Evolutionary conservation across 2,888 invertebrate species (phyloP).

Genomic region (Myathropa florea): DNA sequence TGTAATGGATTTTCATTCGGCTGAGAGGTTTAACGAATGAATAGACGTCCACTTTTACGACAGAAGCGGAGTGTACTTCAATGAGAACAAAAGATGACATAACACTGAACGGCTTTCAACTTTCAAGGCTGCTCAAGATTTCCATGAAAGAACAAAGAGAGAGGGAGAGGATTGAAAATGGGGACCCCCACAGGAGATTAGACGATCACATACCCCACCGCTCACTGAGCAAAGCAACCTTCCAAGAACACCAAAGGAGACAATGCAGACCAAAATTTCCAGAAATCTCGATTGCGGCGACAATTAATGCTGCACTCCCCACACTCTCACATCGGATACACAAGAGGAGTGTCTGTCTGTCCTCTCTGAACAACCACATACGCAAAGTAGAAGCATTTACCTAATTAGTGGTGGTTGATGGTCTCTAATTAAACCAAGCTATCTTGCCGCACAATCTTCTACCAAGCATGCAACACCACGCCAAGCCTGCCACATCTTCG

Average conservation of each 20-base stretch:
- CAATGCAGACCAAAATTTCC: not conserved
- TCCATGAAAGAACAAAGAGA: too few relatives aligned
- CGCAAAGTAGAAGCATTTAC: constrained; percentile 17
- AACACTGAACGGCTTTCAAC: not conserved
- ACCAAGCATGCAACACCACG: too few relatives aligned
- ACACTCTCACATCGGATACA: too few relatives aligned
- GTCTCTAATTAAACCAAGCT: constrained; percentile 35
- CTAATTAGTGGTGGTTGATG: constrained; percentile 28
- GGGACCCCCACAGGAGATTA: too few relatives aligned
- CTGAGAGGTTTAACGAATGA: not conserved
- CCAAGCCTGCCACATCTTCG: constrained; percentile 27
- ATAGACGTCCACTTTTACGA: not conserved
- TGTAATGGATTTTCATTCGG: not conserved
- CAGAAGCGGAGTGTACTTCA: not conserved
- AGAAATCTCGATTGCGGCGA: too few relatives aligned
- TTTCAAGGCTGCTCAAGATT: too few relatives aligned
- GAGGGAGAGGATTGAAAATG: too few relatives aligned
- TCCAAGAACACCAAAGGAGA: not conserved
- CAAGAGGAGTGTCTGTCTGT: too few relatives aligned
- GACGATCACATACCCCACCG: too few relatives aligned
- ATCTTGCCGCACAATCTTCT: constrained; percentile 17
- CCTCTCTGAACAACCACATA: constrained; percentile 14
- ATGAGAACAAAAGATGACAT: not conserved
- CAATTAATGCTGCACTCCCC: too few relatives aligned
- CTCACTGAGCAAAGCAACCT: too few relatives aligned